A percentile compares a stretch with the other conserved stretches of the same genome.
These are phyloP conservation scores for Sebastes trivittatus DNA, from an alignment of 2,797 vertebrate species.

Conservation along the genomic window DNA sequence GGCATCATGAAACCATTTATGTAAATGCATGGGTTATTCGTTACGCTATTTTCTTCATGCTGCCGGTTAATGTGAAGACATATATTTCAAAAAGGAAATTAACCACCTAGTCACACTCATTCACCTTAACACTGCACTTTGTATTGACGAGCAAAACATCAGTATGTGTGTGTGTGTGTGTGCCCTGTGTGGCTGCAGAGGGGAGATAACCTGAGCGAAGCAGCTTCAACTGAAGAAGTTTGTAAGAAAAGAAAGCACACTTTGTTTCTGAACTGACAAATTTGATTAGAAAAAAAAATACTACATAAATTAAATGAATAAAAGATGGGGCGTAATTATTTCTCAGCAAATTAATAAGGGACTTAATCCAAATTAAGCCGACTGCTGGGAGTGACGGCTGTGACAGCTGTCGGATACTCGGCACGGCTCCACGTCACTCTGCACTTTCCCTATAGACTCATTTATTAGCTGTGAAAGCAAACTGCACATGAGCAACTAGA, in stretches of 20 bases:
- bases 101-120: neutral
- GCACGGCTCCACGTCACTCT: neutral
- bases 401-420: neutral
- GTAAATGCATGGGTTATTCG: neutral
- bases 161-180: neutral
- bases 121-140: neutral
- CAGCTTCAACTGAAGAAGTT: conserved; percentile 2
- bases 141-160: neutral
- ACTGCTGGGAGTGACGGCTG: neutral
- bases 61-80: conserved; percentile 38
- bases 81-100: conserved; percentile 9
- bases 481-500: neutral
- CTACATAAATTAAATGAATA: neutral
- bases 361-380: neutral
- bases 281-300: neutral
- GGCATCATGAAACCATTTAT: neutral
- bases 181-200: neutral
- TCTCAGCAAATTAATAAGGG: neutral
- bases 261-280: neutral
- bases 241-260: neutral
- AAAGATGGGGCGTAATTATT: neutral
- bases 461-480: neutral
- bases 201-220: conserved; percentile 19
- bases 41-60: neutral
- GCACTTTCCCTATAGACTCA: neutral